Conservation (phyloP, 2,888 invertebrate species). For the Patella pellucida region DNA sequence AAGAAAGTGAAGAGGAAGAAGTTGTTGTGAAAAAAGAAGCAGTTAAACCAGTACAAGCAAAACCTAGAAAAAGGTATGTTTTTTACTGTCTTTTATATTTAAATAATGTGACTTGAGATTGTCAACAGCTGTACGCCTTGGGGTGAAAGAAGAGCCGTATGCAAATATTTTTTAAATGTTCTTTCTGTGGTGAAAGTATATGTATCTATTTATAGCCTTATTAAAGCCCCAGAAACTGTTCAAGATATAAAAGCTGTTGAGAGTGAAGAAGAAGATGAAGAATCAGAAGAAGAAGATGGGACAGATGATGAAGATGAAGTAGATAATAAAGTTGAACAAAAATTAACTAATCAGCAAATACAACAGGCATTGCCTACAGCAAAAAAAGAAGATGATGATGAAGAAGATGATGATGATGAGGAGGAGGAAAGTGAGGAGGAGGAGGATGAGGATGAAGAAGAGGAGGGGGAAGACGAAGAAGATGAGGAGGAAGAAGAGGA, state of each 20-base stretch:
- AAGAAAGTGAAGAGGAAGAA: conserved; percentile 30
- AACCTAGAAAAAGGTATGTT: background rate
- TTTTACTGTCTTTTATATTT: too few relatives aligned
- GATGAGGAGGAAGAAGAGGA: conserved; percentile 21
- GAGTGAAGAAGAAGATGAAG: conserved; percentile 21
- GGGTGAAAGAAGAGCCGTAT: conserved; percentile 23
- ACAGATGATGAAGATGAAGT: conserved; percentile 32
- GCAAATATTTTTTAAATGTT: conserved; percentile 2
- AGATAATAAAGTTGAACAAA: conserved; percentile 35
- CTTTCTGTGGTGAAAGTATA: too few relatives aligned
- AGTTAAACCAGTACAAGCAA: conserved; percentile 28
- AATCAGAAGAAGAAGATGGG: conserved; percentile 14
- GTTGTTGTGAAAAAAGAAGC: conserved; percentile 33
- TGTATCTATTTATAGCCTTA: too few relatives aligned
- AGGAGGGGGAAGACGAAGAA: conserved; percentile 26
- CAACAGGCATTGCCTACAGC: too few relatives aligned
- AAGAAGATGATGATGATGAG: conserved; percentile 47
- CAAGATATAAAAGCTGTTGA: conserved; percentile 31
- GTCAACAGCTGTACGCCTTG: too few relatives aligned
- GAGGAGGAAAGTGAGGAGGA: conserved; percentile 49
- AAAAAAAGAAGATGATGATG: conserved; percentile 26
- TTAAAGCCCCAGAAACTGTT: conserved; percentile 24
- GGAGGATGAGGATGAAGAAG: conserved; percentile 30
- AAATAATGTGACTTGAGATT: too few relatives aligned
- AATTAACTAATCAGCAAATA: conserved; percentile 25